These are phyloP conservation scores for Emberiza fucata DNA, from an alignment of 2,113 vertebrate species.

Conservation along the genomic window DNA sequence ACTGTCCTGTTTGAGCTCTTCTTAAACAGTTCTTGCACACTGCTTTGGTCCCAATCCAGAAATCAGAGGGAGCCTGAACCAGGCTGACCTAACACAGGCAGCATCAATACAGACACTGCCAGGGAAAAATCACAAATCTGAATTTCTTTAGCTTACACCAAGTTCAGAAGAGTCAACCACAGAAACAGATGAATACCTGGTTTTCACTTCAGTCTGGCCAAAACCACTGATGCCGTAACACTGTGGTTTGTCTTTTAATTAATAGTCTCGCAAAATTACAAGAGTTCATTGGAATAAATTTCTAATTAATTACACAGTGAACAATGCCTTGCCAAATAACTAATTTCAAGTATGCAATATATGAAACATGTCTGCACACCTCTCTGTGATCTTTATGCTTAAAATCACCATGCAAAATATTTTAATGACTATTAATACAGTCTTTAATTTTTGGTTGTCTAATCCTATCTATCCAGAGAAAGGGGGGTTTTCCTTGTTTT, in stretches of 20 bases:
- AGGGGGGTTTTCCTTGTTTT: not conserved
- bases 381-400: not conserved
- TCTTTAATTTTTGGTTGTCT: not conserved
- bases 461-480: not conserved
- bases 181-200: not conserved
- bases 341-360: not conserved
- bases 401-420: not conserved
- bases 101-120: not conserved
- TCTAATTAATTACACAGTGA: not conserved
- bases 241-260: not conserved
- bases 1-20: not conserved
- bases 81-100: not conserved
- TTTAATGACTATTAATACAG: not conserved
- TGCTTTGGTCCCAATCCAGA: not conserved
- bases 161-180: not conserved
- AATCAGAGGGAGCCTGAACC: not conserved
- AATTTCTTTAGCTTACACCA: not conserved
- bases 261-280: not conserved
- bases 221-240: not conserved
- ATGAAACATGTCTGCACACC: not conserved
- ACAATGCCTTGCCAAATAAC: not conserved
- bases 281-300: not conserved
- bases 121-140: not conserved
- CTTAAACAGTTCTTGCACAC: not conserved
- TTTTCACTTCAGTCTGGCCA: not conserved